These are phyloP conservation scores for Syndactyla subalaris DNA, from an alignment of 2,797 vertebrate species.

Conservation along the genomic window DNA sequence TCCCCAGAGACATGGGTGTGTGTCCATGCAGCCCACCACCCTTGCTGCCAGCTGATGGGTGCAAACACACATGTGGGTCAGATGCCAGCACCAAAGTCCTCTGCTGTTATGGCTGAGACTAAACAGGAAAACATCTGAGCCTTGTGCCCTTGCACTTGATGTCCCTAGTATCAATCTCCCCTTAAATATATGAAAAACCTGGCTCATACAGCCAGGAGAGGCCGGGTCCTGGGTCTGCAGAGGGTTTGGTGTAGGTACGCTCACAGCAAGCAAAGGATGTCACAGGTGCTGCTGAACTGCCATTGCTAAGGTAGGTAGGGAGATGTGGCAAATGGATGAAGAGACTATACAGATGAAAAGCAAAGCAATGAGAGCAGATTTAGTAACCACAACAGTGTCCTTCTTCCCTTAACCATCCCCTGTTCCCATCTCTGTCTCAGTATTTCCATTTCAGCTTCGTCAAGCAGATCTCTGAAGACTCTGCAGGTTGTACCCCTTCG, in stretches of 20 bases:
- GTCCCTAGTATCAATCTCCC: constrained; percentile 12
- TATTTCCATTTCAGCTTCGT: neutral
- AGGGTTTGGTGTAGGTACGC: neutral
- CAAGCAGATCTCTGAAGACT: neutral
- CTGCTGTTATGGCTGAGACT: neutral
- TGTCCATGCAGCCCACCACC: neutral
- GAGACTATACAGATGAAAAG: neutral
- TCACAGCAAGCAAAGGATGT: neutral
- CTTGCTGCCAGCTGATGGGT: neutral
- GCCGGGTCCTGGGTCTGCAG: neutral
- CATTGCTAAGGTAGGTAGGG: neutral
- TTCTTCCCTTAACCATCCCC: neutral
- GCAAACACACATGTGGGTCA: neutral
- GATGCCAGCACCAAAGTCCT: neutral
- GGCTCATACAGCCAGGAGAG: neutral
- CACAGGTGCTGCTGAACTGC: neutral
- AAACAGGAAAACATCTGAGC: neutral
- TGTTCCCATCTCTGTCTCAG: neutral
- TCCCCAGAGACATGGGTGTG: neutral
- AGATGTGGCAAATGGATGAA: neutral
- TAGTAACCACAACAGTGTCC: neutral
- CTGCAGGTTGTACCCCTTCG: neutral
- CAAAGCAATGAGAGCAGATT: neutral
- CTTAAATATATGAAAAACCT: neutral
- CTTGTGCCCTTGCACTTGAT: neutral